These are phyloP conservation scores for Eudasyphora cyanicolor DNA, from an alignment of 2,888 invertebrate species.

Conservation along the genomic window DNA sequence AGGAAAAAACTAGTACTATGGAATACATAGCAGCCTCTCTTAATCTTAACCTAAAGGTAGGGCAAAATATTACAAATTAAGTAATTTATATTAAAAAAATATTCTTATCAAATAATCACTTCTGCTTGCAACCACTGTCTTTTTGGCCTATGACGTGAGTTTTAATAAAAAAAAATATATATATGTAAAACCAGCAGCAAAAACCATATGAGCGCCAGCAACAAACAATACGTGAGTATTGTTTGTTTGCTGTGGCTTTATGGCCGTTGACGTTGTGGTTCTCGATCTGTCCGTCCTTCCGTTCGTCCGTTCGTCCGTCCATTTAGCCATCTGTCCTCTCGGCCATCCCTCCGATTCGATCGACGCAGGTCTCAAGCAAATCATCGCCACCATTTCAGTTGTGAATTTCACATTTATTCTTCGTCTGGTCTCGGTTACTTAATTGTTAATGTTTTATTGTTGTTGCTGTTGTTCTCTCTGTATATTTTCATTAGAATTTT, in stretches of 20 bases:
- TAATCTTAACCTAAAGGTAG: too few species aligned
- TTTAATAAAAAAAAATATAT: neutral
- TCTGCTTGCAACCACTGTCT: neutral
- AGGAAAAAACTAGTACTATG: too few species aligned
- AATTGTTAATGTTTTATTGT: neutral
- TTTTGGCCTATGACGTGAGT: neutral
- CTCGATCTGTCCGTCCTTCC: neutral
- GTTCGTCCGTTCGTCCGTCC: neutral
- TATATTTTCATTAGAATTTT: conserved; percentile 10
- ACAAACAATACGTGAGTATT: neutral
- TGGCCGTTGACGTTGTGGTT: neutral
- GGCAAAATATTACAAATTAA: too few species aligned
- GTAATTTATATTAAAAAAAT: too few species aligned
- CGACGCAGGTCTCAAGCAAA: too few species aligned
- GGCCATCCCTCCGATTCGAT: neutral
- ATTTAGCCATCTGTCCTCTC: neutral
- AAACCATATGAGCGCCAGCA: neutral
- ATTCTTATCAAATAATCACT: too few species aligned
- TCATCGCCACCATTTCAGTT: neutral
- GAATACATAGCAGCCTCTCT: too few species aligned
- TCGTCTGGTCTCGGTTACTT: neutral
- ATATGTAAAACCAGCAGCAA: neutral
- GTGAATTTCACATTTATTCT: neutral
- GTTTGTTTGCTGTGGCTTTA: neutral
- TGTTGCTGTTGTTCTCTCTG: neutral